A percentile compares a stretch with the other conserved stretches of the same genome.
phyloP scores from a whole-genome alignment of 2,797 vertebrate species.

The Peromyscus melanophrys region DNA sequence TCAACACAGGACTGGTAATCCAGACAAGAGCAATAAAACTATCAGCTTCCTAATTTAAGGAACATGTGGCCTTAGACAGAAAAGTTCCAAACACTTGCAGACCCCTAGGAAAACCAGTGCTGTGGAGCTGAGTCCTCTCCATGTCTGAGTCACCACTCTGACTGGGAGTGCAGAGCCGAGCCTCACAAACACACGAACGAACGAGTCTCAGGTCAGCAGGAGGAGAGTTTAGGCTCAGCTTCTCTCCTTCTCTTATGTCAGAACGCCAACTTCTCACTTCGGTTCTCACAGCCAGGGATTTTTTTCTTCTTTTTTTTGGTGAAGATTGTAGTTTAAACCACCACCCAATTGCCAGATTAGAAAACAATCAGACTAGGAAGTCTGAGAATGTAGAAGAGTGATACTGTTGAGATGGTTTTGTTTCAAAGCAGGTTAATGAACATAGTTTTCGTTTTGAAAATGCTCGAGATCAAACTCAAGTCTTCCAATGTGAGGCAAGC shows the following conservation, averaged over 20 bases:
- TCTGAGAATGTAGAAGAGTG: background rate
- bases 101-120: background rate
- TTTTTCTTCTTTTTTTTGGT: background rate
- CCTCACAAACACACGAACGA: slow-evolving; percentile 34
- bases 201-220: slow-evolving; percentile 27
- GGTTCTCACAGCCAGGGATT: background rate
- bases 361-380: background rate
- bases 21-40: slow-evolving; percentile 63
- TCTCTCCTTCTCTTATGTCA: slow-evolving; percentile 51
- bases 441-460: background rate
- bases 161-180: background rate
- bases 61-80: background rate
- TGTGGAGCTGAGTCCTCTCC: background rate
- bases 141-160: background rate
- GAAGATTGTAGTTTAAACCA: slow-evolving; percentile 39
- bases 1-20: slow-evolving; percentile 22
- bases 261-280: background rate
- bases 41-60: slow-evolving; percentile 54
- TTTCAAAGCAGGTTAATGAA: background rate
- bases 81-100: slow-evolving; percentile 33
- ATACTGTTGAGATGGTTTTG: background rate
- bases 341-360: background rate
- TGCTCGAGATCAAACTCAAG: background rate
- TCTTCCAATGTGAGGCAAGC: background rate
- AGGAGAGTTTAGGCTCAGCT: slow-evolving; percentile 31